These are phyloP conservation scores for Emydura subglobosa DNA, from an alignment of 2,113 vertebrate species.

Conservation along the genomic window DNA sequence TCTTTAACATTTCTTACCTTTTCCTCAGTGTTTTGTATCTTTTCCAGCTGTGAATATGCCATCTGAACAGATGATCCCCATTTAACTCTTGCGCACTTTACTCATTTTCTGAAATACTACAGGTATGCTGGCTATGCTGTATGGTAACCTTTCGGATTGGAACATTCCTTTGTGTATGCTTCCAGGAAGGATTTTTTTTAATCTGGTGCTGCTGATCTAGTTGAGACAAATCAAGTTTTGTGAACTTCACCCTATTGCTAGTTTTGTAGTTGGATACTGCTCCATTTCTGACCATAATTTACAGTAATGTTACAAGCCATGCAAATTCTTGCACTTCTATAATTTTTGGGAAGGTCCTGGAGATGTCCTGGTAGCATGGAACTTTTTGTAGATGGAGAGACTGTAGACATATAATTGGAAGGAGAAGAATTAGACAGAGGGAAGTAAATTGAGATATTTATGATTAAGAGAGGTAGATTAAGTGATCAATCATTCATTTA, in stretches of 20 bases:
- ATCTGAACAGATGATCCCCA: neutral
- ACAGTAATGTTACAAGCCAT: neutral
- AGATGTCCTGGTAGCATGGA: neutral
- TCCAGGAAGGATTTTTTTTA: neutral
- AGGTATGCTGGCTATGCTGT: neutral
- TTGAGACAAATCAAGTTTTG: neutral
- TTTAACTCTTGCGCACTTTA: neutral
- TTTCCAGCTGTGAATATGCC: neutral
- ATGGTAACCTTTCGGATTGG: neutral
- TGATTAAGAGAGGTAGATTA: neutral
- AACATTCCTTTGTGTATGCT: neutral
- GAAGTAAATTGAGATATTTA: neutral
- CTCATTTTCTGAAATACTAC: neutral
- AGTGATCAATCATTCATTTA: neutral
- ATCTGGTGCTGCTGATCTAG: neutral
- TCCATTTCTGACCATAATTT: neutral
- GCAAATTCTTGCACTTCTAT: neutral
- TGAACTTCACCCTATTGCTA: neutral
- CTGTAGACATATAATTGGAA: neutral
- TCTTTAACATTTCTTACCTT: neutral
- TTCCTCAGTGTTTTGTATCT: neutral
- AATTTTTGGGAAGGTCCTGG: neutral
- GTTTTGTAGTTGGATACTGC: neutral
- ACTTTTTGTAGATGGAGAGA: neutral
- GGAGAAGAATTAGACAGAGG: neutral